phyloP scores from a whole-genome alignment of 2,888 invertebrate species.

The Aquatica leii region DNA sequence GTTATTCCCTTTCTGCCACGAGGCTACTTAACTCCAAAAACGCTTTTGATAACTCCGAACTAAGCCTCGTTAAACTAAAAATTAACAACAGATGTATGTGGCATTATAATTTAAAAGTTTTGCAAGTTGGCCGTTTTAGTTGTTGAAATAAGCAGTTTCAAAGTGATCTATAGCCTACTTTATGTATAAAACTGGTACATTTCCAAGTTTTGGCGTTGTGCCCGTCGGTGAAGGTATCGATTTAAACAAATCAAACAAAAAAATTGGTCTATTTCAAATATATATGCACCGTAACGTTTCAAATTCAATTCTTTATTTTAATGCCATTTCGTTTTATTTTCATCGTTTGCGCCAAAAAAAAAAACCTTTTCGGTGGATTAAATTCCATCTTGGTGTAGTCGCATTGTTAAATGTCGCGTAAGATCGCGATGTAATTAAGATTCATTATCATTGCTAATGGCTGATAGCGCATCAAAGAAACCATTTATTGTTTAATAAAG shows the following conservation, averaged over 20 bases:
- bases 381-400: background rate
- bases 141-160: conserved; percentile 5
- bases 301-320: conserved; percentile 3
- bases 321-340: background rate
- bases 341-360: background rate
- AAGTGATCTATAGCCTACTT: conserved; percentile 11
- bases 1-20: background rate
- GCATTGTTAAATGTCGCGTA: background rate
- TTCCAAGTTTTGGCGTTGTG: conserved; percentile 5
- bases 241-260: conserved; percentile 9
- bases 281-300: background rate
- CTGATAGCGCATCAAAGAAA: background rate
- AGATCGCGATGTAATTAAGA: background rate
- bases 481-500: conserved; percentile 25
- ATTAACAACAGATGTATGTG: background rate
- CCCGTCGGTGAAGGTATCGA: conserved; percentile 10
- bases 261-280: background rate
- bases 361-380: background rate
- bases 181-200: conserved; percentile 5
- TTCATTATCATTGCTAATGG: conserved; percentile 2
- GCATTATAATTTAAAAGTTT: background rate
- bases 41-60: background rate
- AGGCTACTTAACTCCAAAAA: background rate
- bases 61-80: background rate
- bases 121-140: background rate